Base-by-base conservation (phyloP, 1,140 invertebrate genomes). In the Cepaea nemoralis region DNA sequence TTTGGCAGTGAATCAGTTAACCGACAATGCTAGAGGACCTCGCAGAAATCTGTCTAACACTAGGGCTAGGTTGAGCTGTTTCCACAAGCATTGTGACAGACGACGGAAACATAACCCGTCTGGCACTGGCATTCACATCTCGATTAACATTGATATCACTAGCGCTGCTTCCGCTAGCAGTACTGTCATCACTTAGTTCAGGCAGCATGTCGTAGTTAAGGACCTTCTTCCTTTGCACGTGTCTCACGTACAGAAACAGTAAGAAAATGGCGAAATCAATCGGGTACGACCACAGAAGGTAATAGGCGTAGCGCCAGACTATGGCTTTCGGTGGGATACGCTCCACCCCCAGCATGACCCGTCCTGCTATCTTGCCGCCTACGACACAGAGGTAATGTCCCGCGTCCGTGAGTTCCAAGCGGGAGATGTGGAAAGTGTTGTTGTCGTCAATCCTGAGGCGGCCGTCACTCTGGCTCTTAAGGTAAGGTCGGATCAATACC, bases 131-230 rank as follows among this genome's bases (percentile, higher is more conserved):
- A n/a, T n/a, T n/a, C n/a, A n/a, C n/a, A 33, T 5, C 5, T 37
- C 69, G 37, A 10, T 71, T 45, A 0, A 40, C 69, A 27, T 45
- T 71, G 1, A 40, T 71, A 33, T 66, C 37, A 63, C 48, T 59
- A 27, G 16, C 75, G 19, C 33, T 55, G 33, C 77, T 79, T 45
- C 66, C 66, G 35, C 37, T 63, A 22, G 39, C 55, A 33, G 45
- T 76, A 37, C 59, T 66, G 59, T 6, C 12, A n/a, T 35, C 24
- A 12, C 39, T 42, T 12, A 8, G 22, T 35, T 69, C 40, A 6
- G 59, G 77, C 8, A 79, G 66, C 5, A 79, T 59, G 66, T 67
- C 77, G 31, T 67, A 79, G 66, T 79, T 79, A 1, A 79, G 63
- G 2, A 69, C 48, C 37, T 33, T 42, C n/a, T 69, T 79, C 27